Conservation (phyloP, 1,140 invertebrate genomes). For the Coptotermes formosanus region DNA sequence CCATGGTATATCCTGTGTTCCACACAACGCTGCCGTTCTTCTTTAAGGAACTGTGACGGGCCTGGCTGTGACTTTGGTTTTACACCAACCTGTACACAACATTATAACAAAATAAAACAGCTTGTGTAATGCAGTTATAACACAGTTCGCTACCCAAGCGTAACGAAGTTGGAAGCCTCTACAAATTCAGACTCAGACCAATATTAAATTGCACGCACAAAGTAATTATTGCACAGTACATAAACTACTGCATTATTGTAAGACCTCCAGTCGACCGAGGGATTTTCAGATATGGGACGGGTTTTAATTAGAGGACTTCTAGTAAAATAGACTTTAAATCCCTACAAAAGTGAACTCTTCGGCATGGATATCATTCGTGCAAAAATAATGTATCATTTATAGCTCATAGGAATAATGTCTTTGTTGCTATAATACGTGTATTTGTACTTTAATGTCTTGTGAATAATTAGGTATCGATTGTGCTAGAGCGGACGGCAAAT, state of each 20-base stretch:
- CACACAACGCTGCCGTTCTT: neutral
- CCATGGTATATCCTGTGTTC: too few species aligned
- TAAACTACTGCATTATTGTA: neutral
- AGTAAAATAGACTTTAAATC: neutral
- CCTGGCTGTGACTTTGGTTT: neutral
- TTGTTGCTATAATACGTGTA: too few species aligned
- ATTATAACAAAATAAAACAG: neutral
- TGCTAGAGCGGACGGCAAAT: too few species aligned
- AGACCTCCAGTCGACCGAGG: neutral
- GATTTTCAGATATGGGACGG: neutral
- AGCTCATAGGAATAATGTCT: too few species aligned
- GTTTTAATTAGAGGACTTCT: neutral
- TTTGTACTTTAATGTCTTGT: too few species aligned
- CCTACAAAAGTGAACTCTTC: neutral
- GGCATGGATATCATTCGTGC: neutral
- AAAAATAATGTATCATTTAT: too few species aligned
- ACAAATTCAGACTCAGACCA: conserved; percentile 10
- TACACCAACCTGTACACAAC: neutral
- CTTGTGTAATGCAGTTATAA: neutral
- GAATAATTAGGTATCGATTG: too few species aligned
- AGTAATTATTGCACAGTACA: conserved; percentile 8
- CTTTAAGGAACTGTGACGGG: neutral
- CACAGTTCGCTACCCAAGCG: neutral
- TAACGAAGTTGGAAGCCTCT: conserved; percentile 14
- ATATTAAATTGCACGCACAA: conserved; percentile 9